Conservation (phyloP, 2,888 invertebrate species). For the Cantharis rustica region DNA sequence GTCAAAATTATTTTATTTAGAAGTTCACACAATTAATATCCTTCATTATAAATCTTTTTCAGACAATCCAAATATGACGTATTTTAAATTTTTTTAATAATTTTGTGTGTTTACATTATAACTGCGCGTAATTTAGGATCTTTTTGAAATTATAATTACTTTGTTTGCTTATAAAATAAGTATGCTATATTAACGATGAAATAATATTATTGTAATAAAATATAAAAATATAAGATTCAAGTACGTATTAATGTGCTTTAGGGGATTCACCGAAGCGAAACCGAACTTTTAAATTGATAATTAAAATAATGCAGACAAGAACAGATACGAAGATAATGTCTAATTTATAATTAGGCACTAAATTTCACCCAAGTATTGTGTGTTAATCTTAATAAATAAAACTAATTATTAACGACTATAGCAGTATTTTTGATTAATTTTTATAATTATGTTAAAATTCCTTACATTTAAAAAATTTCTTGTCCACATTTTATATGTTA, state of each 20-base stretch:
- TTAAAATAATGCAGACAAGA: constrained; percentile 18
- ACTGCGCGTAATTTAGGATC: not conserved
- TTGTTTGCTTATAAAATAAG: constrained; percentile 1
- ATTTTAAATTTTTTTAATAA: not conserved
- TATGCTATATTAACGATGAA: constrained; percentile 1
- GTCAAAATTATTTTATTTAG: not conserved
- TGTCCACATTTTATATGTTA: not conserved
- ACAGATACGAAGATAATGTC: constrained; percentile 13
- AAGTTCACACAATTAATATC: not conserved
- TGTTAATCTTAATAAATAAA: constrained; percentile 13
- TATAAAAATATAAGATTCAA: not conserved
- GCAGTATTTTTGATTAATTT: not conserved
- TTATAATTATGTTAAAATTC: not conserved
- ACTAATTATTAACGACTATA: constrained; percentile 7
- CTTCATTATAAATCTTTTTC: not conserved
- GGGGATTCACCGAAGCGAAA: constrained; percentile 7
- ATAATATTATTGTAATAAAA: not conserved
- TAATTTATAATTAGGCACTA: constrained; percentile 16
- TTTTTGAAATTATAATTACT: not conserved
- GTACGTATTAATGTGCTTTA: not conserved
- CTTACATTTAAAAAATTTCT: not conserved
- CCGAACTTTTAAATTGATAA: constrained; percentile 19
- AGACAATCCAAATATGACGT: not conserved
- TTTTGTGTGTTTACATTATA: not conserved
- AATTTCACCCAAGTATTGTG: constrained; percentile 20